These are phyloP conservation scores for Flabesymbios commensalis DNA, from an alignment of 2,888 invertebrate genomes.

Conservation along the genomic window DNA sequence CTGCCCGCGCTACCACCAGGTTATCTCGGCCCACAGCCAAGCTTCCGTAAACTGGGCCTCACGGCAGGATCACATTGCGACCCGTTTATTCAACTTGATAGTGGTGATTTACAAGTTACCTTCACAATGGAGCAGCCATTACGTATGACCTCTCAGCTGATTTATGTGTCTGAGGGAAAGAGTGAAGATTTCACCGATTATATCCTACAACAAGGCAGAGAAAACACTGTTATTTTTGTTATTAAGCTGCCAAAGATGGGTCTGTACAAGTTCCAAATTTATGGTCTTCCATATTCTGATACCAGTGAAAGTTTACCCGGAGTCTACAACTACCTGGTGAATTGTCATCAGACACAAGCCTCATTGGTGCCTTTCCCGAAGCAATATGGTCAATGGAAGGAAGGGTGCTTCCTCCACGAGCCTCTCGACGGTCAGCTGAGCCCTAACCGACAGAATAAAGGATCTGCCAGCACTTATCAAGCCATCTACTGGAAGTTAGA, in stretches of 20 bases:
- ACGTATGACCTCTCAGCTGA: conserved; percentile 59
- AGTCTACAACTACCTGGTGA: conserved; percentile 61
- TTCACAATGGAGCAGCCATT: conserved; percentile 48
- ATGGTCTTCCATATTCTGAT: conserved; percentile 54
- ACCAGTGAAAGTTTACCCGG: conserved; percentile 58
- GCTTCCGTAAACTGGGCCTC: conserved; percentile 55
- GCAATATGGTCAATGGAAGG: conserved; percentile 63
- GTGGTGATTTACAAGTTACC: conserved; percentile 43
- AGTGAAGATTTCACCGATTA: conserved; percentile 54
- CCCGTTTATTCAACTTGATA: conserved; percentile 55
- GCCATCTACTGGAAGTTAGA: conserved; percentile 43
- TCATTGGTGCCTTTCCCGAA: conserved; percentile 54
- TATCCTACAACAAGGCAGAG: conserved; percentile 55
- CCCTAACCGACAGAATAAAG: conserved; percentile 36
- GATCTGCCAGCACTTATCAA: conserved; percentile 26
- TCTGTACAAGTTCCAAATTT: conserved; percentile 61
- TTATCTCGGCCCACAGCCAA: conserved; percentile 59
- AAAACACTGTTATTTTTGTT: conserved; percentile 45
- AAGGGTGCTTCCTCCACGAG: conserved; percentile 58
- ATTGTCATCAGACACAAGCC: conserved; percentile 45
- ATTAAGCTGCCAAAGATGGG: conserved; percentile 50
- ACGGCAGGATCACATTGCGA: conserved; percentile 51
- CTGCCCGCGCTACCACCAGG: conserved; percentile 58
- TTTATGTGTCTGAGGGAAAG: conserved; percentile 38
- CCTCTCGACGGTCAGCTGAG: conserved; percentile 48